phyloP scores from a whole-genome alignment of 2,113 vertebrate genomes.

The Lagenorhynchus albirostris region DNA sequence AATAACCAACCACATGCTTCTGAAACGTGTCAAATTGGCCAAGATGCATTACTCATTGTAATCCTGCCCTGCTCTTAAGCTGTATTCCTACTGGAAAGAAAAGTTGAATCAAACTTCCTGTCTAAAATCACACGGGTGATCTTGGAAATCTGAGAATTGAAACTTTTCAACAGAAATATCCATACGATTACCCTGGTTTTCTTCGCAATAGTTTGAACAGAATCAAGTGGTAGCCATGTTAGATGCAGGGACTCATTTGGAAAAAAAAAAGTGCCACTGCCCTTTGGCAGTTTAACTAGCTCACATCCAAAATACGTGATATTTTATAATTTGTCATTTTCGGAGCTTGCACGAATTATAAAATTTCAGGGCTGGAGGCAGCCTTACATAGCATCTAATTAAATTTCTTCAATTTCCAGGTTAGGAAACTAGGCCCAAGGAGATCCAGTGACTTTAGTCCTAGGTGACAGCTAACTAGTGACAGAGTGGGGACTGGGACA shows the following conservation, averaged over 20 bases:
- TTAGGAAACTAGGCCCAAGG: slow-evolving; percentile 18
- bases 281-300: neutral
- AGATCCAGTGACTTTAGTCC: slow-evolving; percentile 25
- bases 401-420: slow-evolving; percentile 46
- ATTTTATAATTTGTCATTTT: slow-evolving; percentile 29
- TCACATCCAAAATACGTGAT: neutral
- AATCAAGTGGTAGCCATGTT: neutral
- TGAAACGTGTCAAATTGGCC: neutral
- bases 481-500: neutral
- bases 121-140: neutral
- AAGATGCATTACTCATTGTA: accelerated
- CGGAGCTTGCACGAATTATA: slow-evolving; percentile 1
- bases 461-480: neutral
- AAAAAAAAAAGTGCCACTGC: neutral
- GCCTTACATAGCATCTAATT: slow-evolving; percentile 3
- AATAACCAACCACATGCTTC: neutral
- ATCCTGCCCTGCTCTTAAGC: neutral
- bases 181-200: neutral
- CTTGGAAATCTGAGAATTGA: neutral
- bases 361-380: neutral
- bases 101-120: neutral
- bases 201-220: neutral
- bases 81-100: neutral
- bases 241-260: neutral
- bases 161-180: neutral